A percentile compares a stretch with the other conserved stretches of the same genome.
Conservation (phyloP, 2,113 vertebrate species). For the Cygnus atratus region DNA sequence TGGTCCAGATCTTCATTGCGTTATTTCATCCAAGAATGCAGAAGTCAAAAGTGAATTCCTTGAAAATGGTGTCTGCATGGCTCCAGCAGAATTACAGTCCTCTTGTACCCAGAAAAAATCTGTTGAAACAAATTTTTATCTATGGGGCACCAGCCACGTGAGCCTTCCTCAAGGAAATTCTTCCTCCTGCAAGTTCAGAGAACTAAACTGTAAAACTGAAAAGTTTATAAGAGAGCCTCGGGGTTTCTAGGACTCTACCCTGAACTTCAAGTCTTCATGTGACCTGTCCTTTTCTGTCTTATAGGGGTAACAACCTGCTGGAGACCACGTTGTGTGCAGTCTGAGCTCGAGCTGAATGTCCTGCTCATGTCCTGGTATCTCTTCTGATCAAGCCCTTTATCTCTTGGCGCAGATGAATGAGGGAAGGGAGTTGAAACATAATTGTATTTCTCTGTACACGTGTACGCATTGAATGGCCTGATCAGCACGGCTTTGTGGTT, state of each 20-base stretch:
- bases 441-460: background rate
- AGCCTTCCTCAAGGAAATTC: background rate
- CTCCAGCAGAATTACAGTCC: background rate
- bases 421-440: background rate
- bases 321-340: background rate
- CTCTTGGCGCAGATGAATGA: background rate
- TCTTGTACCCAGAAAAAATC: background rate
- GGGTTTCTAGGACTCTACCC: background rate
- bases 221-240: background rate
- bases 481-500: background rate
- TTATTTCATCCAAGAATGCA: background rate
- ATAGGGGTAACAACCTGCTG: background rate
- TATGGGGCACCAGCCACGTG: rapidly evolving
- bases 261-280: background rate
- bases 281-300: background rate
- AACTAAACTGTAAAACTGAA: background rate
- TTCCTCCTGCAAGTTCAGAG: background rate
- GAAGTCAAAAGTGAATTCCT: background rate
- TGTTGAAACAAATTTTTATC: background rate
- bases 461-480: rapidly evolving
- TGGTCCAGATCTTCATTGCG: slow-evolving; percentile 26
- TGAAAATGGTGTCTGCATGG: background rate
- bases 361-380: background rate
- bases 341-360: background rate
- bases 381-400: background rate